Evolutionary conservation across 30 jellyfish, hydroid and myxozoan species (phyloP), one percentile per base, ranked within the genome.

Genomic region (Sanderia malayensis): DNA sequence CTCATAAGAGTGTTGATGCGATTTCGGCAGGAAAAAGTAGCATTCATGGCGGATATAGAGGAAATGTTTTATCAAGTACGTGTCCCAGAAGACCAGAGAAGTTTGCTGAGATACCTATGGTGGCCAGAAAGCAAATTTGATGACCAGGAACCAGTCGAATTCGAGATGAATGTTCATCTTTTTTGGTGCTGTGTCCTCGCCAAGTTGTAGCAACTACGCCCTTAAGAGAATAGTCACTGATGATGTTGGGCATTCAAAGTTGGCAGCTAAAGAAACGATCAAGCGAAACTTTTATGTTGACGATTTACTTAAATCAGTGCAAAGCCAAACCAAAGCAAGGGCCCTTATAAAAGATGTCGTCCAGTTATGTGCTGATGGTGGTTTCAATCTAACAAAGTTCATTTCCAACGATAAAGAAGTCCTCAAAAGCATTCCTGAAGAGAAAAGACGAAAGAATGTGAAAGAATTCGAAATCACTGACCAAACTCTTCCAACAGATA

Each of bases 371-470:
- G 44, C 27, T 18, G 23, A 29, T n/a, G 88, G 84, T 13, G 88
- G 88, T 15, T 76, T 76, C 83, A 65, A 61, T 41, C 88, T 76
- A 8, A 76, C 88, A 10, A 76, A 76, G 61, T 0, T 52, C 84
- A 25, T 71, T 17, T 9, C 68, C 68, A 55, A 55, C 31, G 26
- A 55, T 18, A 55, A 24, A 55, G 31, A 55, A 55, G 68, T 55
- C 30, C 31, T 19, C 31, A 24, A 55, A 55, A 18, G 30, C 68
- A 55, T 55, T 19, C 68, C 68, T 24, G 30, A 10, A 55, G 68
- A 55, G 26, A 55, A 55, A 55, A 19, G 68, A 27, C 13, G 60
- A 63, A 63, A 27, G 31, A 20, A 31, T 11, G 58, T 62, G 60
- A 62, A 22, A 25, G 7, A 62, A 62, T 62, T 30, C 58, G 55